A percentile compares a stretch with the other conserved stretches of the same genome.
These are phyloP conservation scores for Lasioglossum oenotherae DNA, from an alignment of 2,888 invertebrate species.

Conservation along the genomic window DNA sequence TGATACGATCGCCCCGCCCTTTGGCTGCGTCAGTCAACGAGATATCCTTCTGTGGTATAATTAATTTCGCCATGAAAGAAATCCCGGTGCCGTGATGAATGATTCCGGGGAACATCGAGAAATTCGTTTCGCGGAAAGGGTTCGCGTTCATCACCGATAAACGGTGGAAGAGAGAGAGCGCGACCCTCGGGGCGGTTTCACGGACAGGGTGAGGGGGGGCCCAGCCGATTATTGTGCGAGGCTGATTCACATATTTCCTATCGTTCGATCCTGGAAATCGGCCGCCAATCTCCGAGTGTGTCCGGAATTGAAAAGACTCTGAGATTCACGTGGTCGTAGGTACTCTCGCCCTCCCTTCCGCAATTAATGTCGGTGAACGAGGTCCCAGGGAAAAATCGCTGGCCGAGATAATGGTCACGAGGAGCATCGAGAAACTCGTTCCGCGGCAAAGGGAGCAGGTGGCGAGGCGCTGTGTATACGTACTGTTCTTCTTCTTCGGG, in stretches of 20 bases:
- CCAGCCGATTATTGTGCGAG: not conserved
- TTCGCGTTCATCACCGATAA: not conserved
- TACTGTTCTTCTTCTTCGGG: constrained; percentile 87
- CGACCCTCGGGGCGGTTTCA: not conserved
- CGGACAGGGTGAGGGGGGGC: not conserved
- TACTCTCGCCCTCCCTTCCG: not conserved
- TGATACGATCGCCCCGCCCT: not conserved
- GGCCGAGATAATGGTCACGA: constrained; percentile 61
- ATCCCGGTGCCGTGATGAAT: not conserved
- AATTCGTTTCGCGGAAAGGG: constrained; percentile 18
- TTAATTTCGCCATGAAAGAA: not conserved
- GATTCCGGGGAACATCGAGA: constrained; percentile 6
- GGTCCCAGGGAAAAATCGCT: constrained; percentile 46
- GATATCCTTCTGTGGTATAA: not conserved
- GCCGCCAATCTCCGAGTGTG: not conserved
- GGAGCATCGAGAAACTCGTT: constrained; percentile 59
- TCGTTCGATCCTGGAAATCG: not conserved
- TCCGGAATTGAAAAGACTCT: not conserved
- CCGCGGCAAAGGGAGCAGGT: constrained; percentile 59
- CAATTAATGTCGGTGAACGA: constrained; percentile 51
- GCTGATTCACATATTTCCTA: not conserved
- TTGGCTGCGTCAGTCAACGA: not conserved
- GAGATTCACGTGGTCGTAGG: not conserved
- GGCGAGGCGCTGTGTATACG: constrained; percentile 71
- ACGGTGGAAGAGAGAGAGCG: not conserved